These are phyloP conservation scores for Carposina sasakii DNA, from an alignment of 1,140 invertebrate species.

Conservation along the genomic window DNA sequence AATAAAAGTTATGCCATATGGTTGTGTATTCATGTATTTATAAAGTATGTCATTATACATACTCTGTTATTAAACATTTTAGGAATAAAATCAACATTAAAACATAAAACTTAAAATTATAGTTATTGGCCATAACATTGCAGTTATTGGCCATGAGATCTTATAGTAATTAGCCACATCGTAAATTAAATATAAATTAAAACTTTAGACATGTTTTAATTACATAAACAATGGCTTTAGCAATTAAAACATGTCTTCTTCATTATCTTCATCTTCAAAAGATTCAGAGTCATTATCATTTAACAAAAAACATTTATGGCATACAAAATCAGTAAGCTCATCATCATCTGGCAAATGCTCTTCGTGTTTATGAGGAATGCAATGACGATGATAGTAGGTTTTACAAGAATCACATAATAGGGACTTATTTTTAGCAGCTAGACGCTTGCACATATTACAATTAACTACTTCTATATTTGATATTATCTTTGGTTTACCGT, in stretches of 20 bases:
- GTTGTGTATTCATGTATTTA: background rate
- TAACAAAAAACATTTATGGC: conserved; percentile 9
- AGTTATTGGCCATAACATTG: background rate
- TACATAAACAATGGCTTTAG: background rate
- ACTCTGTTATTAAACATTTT: background rate
- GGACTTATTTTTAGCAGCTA: background rate
- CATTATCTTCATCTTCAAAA: background rate
- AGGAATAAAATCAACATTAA: background rate
- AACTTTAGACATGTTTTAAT: background rate
- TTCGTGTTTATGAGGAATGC: conserved; percentile 1
- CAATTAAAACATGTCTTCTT: background rate
- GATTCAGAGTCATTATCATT: conserved; percentile 7
- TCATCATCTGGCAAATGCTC: conserved; percentile 9
- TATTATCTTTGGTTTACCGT: background rate
- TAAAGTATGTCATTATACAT: background rate
- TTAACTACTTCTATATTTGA: background rate
- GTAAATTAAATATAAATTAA: background rate
- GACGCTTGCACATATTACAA: background rate
- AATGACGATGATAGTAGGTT: background rate
- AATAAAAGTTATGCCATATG: background rate
- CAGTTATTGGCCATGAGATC: background rate
- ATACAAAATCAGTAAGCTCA: conserved; percentile 4
- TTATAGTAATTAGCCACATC: background rate
- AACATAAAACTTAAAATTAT: background rate
- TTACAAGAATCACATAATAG: background rate